Conservation (phyloP, 2,797 vertebrate species). For the Nannoperca australis region DNA sequence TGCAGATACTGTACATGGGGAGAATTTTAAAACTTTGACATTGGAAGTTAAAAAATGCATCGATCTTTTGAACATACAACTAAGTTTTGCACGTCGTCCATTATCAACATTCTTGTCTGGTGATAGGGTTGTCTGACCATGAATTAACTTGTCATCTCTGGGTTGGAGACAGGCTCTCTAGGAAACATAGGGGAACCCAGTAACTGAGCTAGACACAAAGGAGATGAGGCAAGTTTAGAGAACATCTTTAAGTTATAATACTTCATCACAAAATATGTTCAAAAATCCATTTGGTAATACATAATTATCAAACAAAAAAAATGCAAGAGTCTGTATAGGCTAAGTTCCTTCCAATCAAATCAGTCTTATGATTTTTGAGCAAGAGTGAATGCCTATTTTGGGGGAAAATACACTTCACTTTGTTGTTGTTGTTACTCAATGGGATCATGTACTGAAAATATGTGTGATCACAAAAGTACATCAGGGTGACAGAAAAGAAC, state of each 20-base stretch:
- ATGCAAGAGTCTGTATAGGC: background rate
- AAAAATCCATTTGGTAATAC: background rate
- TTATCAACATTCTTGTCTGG: background rate
- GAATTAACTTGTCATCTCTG: background rate
- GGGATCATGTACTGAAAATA: constrained; percentile 17
- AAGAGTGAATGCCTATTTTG: background rate
- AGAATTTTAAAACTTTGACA: background rate
- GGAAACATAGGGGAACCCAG: background rate
- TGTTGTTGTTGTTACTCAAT: background rate
- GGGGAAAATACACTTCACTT: background rate
- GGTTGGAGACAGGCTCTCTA: background rate
- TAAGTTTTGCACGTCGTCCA: background rate
- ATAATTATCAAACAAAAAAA: background rate
- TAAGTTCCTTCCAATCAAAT: background rate
- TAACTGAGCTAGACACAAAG: background rate
- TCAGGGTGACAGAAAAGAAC: constrained; percentile 14
- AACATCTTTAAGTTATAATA: background rate
- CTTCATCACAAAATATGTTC: background rate
- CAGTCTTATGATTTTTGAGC: background rate
- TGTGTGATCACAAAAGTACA: constrained; percentile 15
- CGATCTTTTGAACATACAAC: background rate
- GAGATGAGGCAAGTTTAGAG: background rate
- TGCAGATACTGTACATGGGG: background rate
- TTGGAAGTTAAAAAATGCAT: background rate
- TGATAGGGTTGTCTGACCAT: background rate